Evolutionary conservation across 2,113 vertebrate species (phyloP), one percentile per base, ranked within the genome.

Genomic region (Periophthalmodon schlosseri): DNA sequence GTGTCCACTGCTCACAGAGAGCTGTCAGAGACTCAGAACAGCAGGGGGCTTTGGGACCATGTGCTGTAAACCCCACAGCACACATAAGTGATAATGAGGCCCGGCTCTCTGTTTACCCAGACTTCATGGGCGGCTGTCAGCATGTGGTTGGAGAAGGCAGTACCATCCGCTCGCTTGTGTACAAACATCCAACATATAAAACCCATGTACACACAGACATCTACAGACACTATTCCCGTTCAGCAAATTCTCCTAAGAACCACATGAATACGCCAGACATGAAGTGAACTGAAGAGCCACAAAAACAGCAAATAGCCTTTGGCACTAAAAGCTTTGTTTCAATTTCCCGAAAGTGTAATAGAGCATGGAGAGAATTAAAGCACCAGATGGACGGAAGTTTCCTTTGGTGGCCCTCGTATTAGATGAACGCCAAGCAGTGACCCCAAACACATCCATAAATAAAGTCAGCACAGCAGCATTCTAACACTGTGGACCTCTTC

Each of bases 321-420:
- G 78, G 88, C 83, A 77, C 56, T 6, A 13, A 49, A 57, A 76
- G 84, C 78, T 88, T 88, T 88, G 74, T 84, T 90, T 90, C 88
- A 88, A 92, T 91, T 93, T 90, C 86, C 88, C 88, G 74, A 87
- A 89, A 73, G 65, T 85, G 84, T 87, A 87, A 91, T 78, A 80
- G 74, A 36, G 75, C 68, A 44, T 82, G 80, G 73, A 36, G 23
- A 50, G 76, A 89, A 86, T 91, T 85, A 87, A 91, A 87, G 76
- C 81, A 81, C 87, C 84, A 89, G 76, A 89, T 80, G 80, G 75
- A 73, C 69, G 13, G 61, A 86, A 58, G 72, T 61, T 20, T 69
- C 46, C 39, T 47, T 68, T 68, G 34, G 63, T 84, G 73, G 63
- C 77, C 81, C 78, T 79, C 67, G 76, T 61, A 76, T 71, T 46